These are phyloP conservation scores for Drosophila ercepeae DNA, from an alignment of 1,140 invertebrate genomes.

Conservation along the genomic window DNA sequence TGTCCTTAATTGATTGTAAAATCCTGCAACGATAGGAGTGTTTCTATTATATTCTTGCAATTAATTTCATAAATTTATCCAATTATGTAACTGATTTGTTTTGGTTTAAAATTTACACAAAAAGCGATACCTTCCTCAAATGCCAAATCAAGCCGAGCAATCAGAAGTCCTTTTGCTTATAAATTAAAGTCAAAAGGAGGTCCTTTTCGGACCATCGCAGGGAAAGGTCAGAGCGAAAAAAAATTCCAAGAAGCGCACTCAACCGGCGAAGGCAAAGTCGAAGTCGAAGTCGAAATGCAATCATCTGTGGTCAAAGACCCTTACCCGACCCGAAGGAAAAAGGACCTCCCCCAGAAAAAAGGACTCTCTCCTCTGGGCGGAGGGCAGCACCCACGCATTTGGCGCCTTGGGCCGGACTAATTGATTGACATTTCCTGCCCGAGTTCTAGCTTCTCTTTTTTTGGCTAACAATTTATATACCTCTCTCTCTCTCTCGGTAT, in stretches of 20 bases:
- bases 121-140: too few relatives aligned
- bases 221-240: background rate
- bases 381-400: constrained; percentile 24
- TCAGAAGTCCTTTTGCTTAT: constrained; percentile 5
- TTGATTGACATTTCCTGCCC: constrained; percentile 73
- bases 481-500: constrained; percentile 5
- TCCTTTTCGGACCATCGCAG: background rate
- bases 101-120: too few relatives aligned
- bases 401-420: constrained; percentile 42
- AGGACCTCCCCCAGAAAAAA: too few relatives aligned
- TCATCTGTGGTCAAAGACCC: constrained; percentile 47
- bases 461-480: too few relatives aligned
- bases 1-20: too few relatives aligned
- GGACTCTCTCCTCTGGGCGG: too few relatives aligned
- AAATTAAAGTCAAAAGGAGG: constrained; percentile 30
- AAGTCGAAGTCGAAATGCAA: constrained; percentile 15
- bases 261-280: background rate
- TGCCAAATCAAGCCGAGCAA: constrained; percentile 11
- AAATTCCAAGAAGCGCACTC: background rate
- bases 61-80: background rate
- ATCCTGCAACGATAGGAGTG: too few relatives aligned
- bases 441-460: background rate
- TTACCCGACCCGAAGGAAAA: too few relatives aligned
- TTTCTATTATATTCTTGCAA: background rate
- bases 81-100: background rate